Evolutionary conservation across 2,113 vertebrate genomes (phyloP).

Genomic region (Clupea harengus): DNA sequence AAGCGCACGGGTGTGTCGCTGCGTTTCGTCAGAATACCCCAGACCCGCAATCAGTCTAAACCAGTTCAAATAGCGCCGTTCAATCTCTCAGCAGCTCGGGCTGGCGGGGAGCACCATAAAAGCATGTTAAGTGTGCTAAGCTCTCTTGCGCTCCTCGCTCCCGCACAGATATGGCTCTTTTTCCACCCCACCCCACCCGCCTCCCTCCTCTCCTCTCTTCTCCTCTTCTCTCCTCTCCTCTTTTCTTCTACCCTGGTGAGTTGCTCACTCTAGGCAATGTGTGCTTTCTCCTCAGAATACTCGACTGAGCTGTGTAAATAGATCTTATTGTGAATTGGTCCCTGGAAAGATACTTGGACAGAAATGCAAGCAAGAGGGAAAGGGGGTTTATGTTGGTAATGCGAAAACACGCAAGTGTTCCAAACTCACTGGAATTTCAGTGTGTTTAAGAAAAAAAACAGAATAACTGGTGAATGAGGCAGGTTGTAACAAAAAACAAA

Average conservation of each 20-base stretch:
- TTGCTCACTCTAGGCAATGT: slow-evolving; percentile 66
- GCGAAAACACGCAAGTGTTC: slow-evolving; percentile 28
- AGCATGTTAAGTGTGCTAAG: slow-evolving; percentile 63
- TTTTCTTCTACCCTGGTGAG: slow-evolving; percentile 68
- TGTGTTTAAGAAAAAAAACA: slow-evolving; percentile 33
- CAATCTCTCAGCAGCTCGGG: slow-evolving; percentile 59
- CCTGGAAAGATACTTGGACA: slow-evolving; percentile 45
- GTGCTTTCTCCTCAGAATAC: slow-evolving; percentile 55
- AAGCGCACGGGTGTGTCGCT: slow-evolving; percentile 53
- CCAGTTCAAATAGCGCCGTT: slow-evolving; percentile 64
- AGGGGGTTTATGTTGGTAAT: slow-evolving; percentile 39
- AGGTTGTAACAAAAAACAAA: neutral
- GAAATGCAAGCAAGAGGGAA: slow-evolving; percentile 30
- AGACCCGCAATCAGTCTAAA: slow-evolving; percentile 65
- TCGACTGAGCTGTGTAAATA: slow-evolving; percentile 65
- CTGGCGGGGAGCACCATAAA: slow-evolving; percentile 62
- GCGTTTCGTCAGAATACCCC: slow-evolving; percentile 72
- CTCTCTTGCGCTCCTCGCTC: slow-evolving; percentile 59
- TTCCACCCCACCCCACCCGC: neutral
- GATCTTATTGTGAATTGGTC: slow-evolving; percentile 73
- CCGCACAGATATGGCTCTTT: slow-evolving; percentile 55
- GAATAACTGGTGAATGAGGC: neutral
- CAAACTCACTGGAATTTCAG: slow-evolving; percentile 10
- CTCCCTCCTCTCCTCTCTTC: slow-evolving; percentile 39
- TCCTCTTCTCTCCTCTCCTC: slow-evolving; percentile 57